Percentiles rank a stretch among this genome's conserved stretches.
Evolutionary conservation across 2,797 vertebrate genomes (phyloP).

Genomic region (Columba guinea): DNA sequence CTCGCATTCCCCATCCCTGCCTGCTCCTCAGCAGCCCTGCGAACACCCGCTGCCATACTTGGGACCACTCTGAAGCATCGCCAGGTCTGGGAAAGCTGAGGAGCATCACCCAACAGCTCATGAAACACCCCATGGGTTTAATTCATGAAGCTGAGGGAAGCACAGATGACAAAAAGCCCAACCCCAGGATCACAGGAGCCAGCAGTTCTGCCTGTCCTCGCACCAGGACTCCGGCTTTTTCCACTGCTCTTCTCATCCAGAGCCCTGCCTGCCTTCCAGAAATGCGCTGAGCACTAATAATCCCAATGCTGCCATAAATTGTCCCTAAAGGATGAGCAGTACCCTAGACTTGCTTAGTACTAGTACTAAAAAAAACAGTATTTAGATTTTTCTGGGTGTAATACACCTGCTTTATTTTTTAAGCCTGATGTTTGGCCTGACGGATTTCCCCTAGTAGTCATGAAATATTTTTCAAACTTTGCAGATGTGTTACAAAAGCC

Average conservation of each 20-base stretch:
- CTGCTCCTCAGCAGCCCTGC: no score
- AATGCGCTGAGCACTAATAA: not conserved
- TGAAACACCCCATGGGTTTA: not conserved
- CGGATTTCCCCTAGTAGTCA: not conserved
- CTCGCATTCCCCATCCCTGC: not conserved
- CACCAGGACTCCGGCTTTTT: not conserved
- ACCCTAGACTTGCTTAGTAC: not conserved
- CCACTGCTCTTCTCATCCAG: not conserved
- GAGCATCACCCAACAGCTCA: not conserved
- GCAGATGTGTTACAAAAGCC: not conserved
- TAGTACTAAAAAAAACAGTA: not conserved
- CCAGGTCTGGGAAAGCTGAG: fast-evolving
- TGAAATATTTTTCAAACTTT: not conserved
- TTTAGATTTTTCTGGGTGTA: not conserved
- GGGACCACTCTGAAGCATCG: fast-evolving
- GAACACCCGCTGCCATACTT: fast-evolving
- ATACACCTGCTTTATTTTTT: not conserved
- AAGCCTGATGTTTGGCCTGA: not conserved
- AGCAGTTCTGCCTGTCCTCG: not conserved
- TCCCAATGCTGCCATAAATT: not conserved
- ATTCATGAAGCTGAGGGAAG: not conserved
- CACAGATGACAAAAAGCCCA: not conserved
- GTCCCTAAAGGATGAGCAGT: not conserved
- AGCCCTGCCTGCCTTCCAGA: not conserved
- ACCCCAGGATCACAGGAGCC: fast-evolving